These are phyloP conservation scores for Formica exsecta DNA, from an alignment of 1,140 invertebrate species.

Conservation along the genomic window DNA sequence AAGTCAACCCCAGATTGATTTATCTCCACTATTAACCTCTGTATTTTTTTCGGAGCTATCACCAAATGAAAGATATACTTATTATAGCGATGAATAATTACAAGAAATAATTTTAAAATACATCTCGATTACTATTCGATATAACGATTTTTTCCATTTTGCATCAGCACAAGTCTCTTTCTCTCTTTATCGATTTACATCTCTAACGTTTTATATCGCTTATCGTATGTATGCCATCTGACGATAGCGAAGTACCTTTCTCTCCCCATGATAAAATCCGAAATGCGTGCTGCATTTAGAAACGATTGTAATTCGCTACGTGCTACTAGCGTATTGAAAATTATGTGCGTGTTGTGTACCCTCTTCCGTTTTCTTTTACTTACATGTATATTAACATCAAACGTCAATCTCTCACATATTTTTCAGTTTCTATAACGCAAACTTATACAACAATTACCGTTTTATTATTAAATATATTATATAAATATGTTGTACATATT, in stretches of 20 bases:
- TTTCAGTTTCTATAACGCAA: too few relatives aligned
- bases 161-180: neutral
- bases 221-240: conserved; percentile 48
- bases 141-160: conserved; percentile 1
- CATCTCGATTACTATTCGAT: neutral
- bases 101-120: conserved; percentile 4
- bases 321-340: neutral
- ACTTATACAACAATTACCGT: too few relatives aligned
- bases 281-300: conserved; percentile 10
- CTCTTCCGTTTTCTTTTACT: too few relatives aligned
- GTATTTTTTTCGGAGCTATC: neutral
- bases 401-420: too few relatives aligned
- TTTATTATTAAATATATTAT: too few relatives aligned
- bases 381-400: too few relatives aligned
- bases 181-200: conserved; percentile 6
- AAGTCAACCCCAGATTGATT: neutral
- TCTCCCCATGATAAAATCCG: conserved; percentile 13
- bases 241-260: conserved; percentile 26
- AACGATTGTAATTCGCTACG: conserved; percentile 22
- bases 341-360: too few relatives aligned
- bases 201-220: conserved; percentile 34
- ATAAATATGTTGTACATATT: too few relatives aligned
- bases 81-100: neutral
- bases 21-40: neutral
- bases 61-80: neutral